Percentiles rank a stretch among this genome's conserved stretches.
These are phyloP conservation scores for Sebastes diaconus DNA, from an alignment of 2,797 vertebrate species.

Conservation along the genomic window DNA sequence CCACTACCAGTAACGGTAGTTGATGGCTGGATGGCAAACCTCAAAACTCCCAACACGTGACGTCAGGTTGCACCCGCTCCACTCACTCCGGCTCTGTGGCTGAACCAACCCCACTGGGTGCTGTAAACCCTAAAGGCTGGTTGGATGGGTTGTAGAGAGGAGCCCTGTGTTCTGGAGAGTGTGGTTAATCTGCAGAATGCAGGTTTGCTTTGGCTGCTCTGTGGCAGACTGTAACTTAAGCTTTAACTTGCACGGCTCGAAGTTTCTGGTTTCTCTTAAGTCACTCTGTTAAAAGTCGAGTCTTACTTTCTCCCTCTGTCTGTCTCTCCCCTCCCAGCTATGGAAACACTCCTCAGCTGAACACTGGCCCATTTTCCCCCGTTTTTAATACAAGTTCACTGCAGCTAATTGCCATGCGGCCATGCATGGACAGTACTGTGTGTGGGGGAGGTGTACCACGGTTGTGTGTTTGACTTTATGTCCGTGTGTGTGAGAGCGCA, in stretches of 20 bases:
- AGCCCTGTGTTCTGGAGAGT: slow-evolving; percentile 30
- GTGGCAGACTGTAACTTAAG: slow-evolving; percentile 54
- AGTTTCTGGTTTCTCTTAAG: slow-evolving; percentile 65
- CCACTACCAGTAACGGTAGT: slow-evolving; percentile 24
- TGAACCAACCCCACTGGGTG: slow-evolving; percentile 11
- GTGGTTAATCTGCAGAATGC: slow-evolving; percentile 48
- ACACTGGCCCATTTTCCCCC: slow-evolving; percentile 53
- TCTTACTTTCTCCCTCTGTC: slow-evolving; percentile 6
- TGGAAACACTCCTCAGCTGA: slow-evolving; percentile 53
- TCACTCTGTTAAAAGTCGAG: slow-evolving; percentile 41
- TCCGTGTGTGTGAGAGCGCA: background rate
- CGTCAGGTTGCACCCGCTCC: slow-evolving; percentile 1
- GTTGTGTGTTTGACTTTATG: slow-evolving; percentile 37
- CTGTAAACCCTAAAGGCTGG: slow-evolving; percentile 14
- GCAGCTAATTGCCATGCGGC: slow-evolving; percentile 51
- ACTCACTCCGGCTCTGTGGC: slow-evolving; percentile 20
- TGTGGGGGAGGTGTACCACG: background rate
- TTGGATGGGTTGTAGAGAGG: slow-evolving; percentile 25
- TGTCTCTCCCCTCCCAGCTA: background rate
- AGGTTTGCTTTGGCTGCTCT: slow-evolving; percentile 53
- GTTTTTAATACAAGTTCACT: slow-evolving; percentile 51
- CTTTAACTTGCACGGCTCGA: slow-evolving; percentile 50
- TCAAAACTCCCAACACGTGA: slow-evolving; percentile 15
- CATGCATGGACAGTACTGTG: slow-evolving; percentile 16
- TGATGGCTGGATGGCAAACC: slow-evolving; percentile 8